Evolutionary conservation across 2,888 invertebrate species (phyloP), one percentile per base, ranked within the genome.

Genomic region (Polymixis flavicincta): DNA sequence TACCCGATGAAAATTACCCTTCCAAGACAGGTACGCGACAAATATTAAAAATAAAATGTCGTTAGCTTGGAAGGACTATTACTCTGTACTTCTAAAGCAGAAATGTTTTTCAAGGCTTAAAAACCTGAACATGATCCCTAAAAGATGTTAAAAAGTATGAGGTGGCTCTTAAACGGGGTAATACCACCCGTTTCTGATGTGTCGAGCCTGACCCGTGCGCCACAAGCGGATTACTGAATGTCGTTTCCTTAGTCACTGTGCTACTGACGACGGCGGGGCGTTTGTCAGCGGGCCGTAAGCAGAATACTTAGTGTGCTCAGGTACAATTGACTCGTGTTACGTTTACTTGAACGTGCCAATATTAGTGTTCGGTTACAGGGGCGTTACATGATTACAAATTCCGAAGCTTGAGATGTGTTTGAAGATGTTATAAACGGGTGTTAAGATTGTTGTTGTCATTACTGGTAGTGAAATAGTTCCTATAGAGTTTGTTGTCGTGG

Each of bases 211-310:
- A 90, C 91, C 90, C 90, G 87, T 68, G 32, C 77, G 82, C 91
- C 91, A 86, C 92, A 92, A 92, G 90, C 92, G 90, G 93, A 92
- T 93, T 93, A 93, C 88, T 82, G 82, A 80, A 82, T 83, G 85
- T 85, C 85, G 79, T 77, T 80, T 78, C 84, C 86, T 87, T 76
- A 80, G 84, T 76, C 76, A 82, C 72, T 22, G 68, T 71, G 69
- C 60, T 28, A 60, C 72, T 64, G 72, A 50, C 71, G 84, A 79
- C 72, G 85, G 85, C 72, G 85, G 85, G 79, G 82, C 84, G 90
- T 91, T 89, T 92, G 90, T 91, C 90, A 90, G 88, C 88, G 91
- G 86, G 80, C 74, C 74, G 76, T 82, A 81, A 85, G 85, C 82
- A 84, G 83, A 84, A 86, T 84, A 84, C 82, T 85, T 83, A 85